A percentile compares a stretch with the other conserved stretches of the same genome.
Evolutionary conservation across 2,888 invertebrate genomes (phyloP).

Genomic region (Micropterix aruncella): DNA sequence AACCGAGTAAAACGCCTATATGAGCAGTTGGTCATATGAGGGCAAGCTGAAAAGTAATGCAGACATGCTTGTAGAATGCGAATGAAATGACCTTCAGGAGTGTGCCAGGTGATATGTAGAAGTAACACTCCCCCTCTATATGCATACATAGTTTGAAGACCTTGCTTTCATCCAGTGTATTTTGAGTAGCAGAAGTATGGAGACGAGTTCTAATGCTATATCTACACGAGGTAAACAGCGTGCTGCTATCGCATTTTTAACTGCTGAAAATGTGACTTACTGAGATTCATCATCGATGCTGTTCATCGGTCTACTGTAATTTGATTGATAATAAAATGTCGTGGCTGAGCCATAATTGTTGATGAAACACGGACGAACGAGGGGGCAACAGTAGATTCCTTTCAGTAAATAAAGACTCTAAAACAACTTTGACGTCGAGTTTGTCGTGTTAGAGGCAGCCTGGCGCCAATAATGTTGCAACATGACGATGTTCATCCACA

Average conservation of each 20-base stretch:
- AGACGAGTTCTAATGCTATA: conserved; percentile 6
- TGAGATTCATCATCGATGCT: conserved; percentile 1
- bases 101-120: conserved; percentile 1
- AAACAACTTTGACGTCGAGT: too few species aligned
- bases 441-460: too few species aligned
- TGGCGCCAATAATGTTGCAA: conserved; percentile 1
- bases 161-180: too few species aligned
- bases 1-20: too few species aligned
- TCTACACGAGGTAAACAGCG: conserved; percentile 6
- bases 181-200: too few species aligned
- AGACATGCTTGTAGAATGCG: too few species aligned
- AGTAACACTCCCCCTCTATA: conserved; percentile 1
- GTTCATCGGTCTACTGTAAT: conserved; percentile 4
- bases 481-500: conserved; percentile 1
- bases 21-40: too few species aligned
- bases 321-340: conserved; percentile 6
- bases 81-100: background rate
- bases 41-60: too few species aligned
- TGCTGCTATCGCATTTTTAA: conserved; percentile 7
- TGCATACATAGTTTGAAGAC: background rate
- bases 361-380: too few species aligned
- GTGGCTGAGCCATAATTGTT: conserved; percentile 2
- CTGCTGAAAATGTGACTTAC: conserved; percentile 5
- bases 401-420: too few species aligned
- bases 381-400: too few species aligned